Evolutionary conservation across 2,113 vertebrate species (phyloP).

Genomic region (Todiramphus saurophagus): DNA sequence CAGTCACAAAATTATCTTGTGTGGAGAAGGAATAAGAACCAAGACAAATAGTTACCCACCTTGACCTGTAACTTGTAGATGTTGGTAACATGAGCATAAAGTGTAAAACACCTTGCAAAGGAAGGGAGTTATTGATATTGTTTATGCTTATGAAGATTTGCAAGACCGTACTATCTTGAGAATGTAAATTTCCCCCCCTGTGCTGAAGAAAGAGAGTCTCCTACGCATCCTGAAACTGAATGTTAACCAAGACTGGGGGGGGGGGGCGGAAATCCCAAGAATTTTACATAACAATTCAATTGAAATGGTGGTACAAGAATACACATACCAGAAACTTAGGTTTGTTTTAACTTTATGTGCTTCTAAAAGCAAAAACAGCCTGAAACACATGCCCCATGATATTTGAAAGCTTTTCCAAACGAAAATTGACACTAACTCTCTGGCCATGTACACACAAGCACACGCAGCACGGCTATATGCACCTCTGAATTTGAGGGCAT

Average conservation of each 20-base stretch:
- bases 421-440: background rate
- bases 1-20: background rate
- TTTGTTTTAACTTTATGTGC: background rate
- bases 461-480: background rate
- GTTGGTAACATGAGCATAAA: background rate
- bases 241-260: background rate
- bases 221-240: background rate
- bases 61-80: background rate
- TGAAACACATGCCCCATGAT: background rate
- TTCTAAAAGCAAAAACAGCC: background rate
- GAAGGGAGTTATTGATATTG: background rate
- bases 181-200: background rate
- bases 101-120: background rate
- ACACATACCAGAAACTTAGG: background rate
- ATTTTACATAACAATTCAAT: background rate
- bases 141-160: background rate
- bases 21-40: background rate
- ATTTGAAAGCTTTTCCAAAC: background rate
- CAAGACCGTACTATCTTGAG: background rate
- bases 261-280: background rate
- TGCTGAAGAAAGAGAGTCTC: background rate
- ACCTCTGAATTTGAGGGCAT: background rate
- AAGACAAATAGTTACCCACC: background rate
- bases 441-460: background rate
- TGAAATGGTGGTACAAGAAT: background rate